Percentiles rank a stretch among this genome's conserved stretches.
phyloP scores from a whole-genome alignment of 1,140 invertebrate species.

The Thaumetopoea pityocampa region DNA sequence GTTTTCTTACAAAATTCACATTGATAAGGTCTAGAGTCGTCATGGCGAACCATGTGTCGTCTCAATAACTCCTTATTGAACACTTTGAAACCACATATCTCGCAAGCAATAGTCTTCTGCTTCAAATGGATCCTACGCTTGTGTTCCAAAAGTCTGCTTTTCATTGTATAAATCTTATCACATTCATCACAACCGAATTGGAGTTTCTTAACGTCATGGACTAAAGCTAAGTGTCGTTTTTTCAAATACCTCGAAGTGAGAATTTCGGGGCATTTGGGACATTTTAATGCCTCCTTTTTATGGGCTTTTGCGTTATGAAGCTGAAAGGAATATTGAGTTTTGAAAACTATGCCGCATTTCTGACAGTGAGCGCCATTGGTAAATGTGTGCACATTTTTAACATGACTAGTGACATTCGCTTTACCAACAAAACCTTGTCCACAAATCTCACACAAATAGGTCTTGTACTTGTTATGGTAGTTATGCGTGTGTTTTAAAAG shows the following conservation, averaged over 20 bases:
- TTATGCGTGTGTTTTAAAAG: slow-evolving; percentile 23
- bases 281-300: slow-evolving; percentile 10
- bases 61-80: slow-evolving; percentile 39
- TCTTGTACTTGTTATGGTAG: slow-evolving; percentile 20
- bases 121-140: slow-evolving; percentile 47
- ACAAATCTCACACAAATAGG: slow-evolving; percentile 27
- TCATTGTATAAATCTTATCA: slow-evolving; percentile 26
- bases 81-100: slow-evolving; percentile 47
- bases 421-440: slow-evolving; percentile 22
- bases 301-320: slow-evolving; percentile 5
- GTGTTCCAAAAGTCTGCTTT: slow-evolving; percentile 34
- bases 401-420: slow-evolving; percentile 18
- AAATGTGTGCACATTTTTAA: slow-evolving; percentile 14
- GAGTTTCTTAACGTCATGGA: slow-evolving; percentile 38
- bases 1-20: slow-evolving; percentile 77
- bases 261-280: slow-evolving; percentile 36
- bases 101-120: slow-evolving; percentile 38
- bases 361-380: slow-evolving; percentile 21
- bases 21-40: slow-evolving; percentile 76
- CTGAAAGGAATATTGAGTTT: slow-evolving; percentile 6
- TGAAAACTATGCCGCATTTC: slow-evolving; percentile 29
- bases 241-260: slow-evolving; percentile 35
- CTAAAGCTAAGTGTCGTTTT: slow-evolving; percentile 38
- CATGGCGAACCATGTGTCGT: slow-evolving; percentile 79
- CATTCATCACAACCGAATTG: slow-evolving; percentile 40